Evolutionary conservation across 2,888 invertebrate species (phyloP), one percentile per base, ranked within the genome.

Genomic region (Scotopteryx bipunctaria): DNA sequence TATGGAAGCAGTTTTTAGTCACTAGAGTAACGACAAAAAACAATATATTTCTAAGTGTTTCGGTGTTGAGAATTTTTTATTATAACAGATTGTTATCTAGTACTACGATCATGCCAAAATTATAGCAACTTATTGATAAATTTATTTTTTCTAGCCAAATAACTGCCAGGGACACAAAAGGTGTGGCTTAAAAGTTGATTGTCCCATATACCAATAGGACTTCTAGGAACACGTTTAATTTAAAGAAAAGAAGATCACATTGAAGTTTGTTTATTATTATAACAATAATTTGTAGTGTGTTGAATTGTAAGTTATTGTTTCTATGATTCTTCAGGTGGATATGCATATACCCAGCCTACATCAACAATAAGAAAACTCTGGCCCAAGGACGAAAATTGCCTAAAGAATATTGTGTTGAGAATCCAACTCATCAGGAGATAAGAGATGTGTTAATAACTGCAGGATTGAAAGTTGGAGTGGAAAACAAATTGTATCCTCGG

Each of bases 391-490:
- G 99, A 21, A 93, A 94, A 64, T 88, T 99, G 14, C 86, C 96
- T 0, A 97, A 97, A 83, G 92, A 94, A 1, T 94, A 94, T 76
- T 97, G 97, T 78, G 95, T 99, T 0, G 98, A 99, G 67, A 98
- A 98, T 83, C 99, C 99, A 8, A 97, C 97, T 0, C 95, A 95
- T 78, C 94, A 96, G 68, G 99, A 99, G 87, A 99, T 99, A 56
- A 93, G 96, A 59, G 99, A 99, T 90, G 98, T 99, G 1, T 87
- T 99, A 40, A 91, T 94, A 11, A 94, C 96, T 5, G 94, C 95
- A 16, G 97, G 97, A 15, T 83, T 99, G 33, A 94, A 93, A 66
- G 94, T 98, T 48, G 96, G 95, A 17, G 95, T 98, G 5, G 99
- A 99, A 86, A 96, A 97, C 69, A 99, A 99, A 86, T 91, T 97